phyloP scores from a whole-genome alignment of 1,140 invertebrate species.

The Kradibia gibbosae region DNA sequence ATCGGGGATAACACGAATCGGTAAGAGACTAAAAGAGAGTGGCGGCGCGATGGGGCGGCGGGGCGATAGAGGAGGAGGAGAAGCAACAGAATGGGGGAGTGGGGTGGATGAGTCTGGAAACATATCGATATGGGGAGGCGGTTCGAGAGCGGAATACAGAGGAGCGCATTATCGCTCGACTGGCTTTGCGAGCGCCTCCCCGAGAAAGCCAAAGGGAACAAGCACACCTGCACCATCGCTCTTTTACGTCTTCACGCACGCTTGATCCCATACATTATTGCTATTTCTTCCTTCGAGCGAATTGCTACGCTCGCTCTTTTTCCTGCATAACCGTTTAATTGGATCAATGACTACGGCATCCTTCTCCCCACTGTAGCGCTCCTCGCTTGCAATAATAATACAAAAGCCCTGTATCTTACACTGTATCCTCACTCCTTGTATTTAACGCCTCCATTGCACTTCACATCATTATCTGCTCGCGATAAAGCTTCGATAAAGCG shows the following conservation, averaged over 20 bases:
- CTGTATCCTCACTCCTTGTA: not conserved
- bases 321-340: constrained; percentile 5
- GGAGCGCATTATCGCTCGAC: constrained; percentile 65
- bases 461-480: too few relatives aligned
- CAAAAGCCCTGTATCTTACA: not conserved
- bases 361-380: not conserved
- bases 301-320: not conserved
- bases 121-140: constrained; percentile 71
- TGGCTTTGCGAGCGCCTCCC: not conserved
- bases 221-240: constrained; percentile 43
- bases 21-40: constrained; percentile 51
- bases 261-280: constrained; percentile 36
- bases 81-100: too few relatives aligned
- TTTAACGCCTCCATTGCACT: too few relatives aligned
- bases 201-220: not conserved
- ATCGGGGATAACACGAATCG: constrained; percentile 72
- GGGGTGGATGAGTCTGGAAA: constrained; percentile 62
- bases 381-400: not conserved
- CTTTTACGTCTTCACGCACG: constrained; percentile 42
- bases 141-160: constrained; percentile 69
- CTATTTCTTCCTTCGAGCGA: constrained; percentile 9
- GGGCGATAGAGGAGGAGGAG: constrained; percentile 50
- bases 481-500: too few relatives aligned
- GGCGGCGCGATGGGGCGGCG: constrained; percentile 50
- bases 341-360: not conserved